These are phyloP conservation scores for Gobionotothen gibberifrons DNA, from an alignment of 2,797 vertebrate genomes.

Conservation along the genomic window DNA sequence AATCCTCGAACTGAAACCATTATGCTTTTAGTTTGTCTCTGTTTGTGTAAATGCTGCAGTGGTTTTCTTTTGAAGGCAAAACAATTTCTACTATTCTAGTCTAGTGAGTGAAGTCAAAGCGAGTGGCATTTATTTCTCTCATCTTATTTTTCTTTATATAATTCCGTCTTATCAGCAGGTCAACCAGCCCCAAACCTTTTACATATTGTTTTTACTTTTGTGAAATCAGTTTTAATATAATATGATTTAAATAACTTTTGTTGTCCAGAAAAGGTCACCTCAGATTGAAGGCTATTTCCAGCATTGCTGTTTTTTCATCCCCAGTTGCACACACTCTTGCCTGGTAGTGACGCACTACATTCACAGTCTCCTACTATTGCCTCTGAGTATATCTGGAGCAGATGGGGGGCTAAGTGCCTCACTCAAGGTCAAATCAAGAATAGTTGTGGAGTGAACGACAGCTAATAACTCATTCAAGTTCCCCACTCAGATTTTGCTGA, in stretches of 20 bases:
- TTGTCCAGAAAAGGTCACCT: constrained; percentile 32
- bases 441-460: constrained; percentile 25
- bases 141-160: constrained; percentile 9
- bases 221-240: neutral
- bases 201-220: neutral
- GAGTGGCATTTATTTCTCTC: neutral
- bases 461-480: constrained; percentile 39
- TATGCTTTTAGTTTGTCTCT: constrained; percentile 3
- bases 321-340: neutral
- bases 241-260: neutral
- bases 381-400: constrained; percentile 31
- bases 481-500: constrained; percentile 14
- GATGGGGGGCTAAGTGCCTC: constrained; percentile 21
- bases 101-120: constrained; percentile 1
- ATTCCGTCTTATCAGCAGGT: neutral
- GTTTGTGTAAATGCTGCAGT: neutral
- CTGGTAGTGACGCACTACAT: constrained; percentile 20
- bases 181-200: constrained; percentile 1
- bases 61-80: neutral
- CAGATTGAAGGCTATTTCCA: constrained; percentile 38
- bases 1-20: constrained; percentile 4
- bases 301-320: constrained; percentile 12
- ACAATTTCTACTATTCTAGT: neutral
- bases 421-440: constrained; percentile 48
- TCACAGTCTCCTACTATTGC: constrained; percentile 28